Evolutionary conservation across 2,113 vertebrate genomes (phyloP).

Genomic region (Thomomys bottae): DNA sequence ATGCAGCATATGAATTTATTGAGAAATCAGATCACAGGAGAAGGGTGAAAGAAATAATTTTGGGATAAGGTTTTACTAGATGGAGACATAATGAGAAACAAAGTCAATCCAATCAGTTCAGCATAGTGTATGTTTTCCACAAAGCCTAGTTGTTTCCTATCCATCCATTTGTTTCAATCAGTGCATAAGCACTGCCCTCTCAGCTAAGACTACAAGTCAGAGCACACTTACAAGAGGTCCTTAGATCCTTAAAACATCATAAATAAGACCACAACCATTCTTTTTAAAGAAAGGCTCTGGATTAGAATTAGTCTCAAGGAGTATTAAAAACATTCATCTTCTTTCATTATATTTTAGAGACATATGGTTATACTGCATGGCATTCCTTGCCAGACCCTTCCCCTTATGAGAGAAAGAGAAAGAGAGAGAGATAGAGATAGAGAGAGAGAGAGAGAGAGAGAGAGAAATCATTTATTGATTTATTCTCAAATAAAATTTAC

Average conservation of each 20-base stretch:
- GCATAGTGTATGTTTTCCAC: neutral
- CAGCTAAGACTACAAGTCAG: conserved; percentile 6
- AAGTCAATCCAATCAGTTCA: neutral
- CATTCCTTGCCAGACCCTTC: conserved; percentile 37
- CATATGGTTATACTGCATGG: neutral
- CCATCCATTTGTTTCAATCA: neutral
- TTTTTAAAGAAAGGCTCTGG: conserved; percentile 40
- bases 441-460: no score
- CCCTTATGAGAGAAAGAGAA: no score
- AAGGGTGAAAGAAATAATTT: conserved; percentile 13
- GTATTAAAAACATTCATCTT: conserved; percentile 47
- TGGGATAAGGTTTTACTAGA: conserved; percentile 5
- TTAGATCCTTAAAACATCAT: conserved; percentile 35
- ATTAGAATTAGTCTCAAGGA: conserved; percentile 57
- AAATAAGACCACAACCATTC: conserved; percentile 49
- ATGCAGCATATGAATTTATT: conserved; percentile 2
- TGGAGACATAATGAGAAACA: neutral
- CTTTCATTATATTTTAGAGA: conserved; percentile 56
- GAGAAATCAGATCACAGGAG: neutral
- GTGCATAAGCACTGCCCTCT: neutral
- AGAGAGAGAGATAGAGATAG: no score
- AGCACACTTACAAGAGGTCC: conserved; percentile 34
- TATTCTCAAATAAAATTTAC: conserved; percentile 60
- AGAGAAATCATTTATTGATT: no score
- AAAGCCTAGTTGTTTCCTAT: neutral